Conservation (phyloP, 2,113 vertebrate genomes). For the Gallinago undulata region DNA sequence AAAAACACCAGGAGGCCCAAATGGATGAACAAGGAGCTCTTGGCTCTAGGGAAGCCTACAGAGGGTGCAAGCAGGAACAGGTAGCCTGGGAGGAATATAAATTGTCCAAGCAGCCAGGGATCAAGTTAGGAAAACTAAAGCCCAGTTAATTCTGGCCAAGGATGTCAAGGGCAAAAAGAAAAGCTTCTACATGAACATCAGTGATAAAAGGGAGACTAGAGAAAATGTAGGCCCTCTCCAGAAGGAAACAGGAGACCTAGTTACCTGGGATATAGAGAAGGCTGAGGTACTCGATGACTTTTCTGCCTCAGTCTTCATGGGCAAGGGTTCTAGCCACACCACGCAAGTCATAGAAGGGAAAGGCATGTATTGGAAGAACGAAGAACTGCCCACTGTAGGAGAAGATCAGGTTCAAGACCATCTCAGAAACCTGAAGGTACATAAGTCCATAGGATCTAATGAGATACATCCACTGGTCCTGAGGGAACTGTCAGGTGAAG, state of each 20-base stretch:
- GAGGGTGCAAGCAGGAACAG: background rate
- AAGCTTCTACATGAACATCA: background rate
- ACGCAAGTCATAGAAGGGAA: background rate
- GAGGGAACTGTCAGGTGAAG: background rate
- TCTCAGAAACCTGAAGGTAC: background rate
- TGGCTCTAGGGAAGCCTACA: background rate
- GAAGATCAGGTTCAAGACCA: background rate
- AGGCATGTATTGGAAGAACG: background rate
- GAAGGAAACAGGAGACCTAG: background rate
- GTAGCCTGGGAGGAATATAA: background rate
- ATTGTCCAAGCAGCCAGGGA: background rate
- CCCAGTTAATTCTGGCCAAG: background rate
- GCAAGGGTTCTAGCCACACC: background rate
- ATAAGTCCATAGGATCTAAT: background rate
- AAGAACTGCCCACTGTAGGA: background rate
- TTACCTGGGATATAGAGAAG: background rate
- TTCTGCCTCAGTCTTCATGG: background rate
- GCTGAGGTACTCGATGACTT: background rate
- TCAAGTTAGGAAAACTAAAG: background rate
- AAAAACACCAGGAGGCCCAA: background rate
- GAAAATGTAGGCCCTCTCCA: background rate
- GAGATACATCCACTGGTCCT: background rate
- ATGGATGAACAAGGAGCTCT: background rate
- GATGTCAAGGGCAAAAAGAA: background rate
- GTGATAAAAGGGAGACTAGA: background rate